phyloP scores from a whole-genome alignment of 2,888 invertebrate genomes.

The Pteria penguin region DNA sequence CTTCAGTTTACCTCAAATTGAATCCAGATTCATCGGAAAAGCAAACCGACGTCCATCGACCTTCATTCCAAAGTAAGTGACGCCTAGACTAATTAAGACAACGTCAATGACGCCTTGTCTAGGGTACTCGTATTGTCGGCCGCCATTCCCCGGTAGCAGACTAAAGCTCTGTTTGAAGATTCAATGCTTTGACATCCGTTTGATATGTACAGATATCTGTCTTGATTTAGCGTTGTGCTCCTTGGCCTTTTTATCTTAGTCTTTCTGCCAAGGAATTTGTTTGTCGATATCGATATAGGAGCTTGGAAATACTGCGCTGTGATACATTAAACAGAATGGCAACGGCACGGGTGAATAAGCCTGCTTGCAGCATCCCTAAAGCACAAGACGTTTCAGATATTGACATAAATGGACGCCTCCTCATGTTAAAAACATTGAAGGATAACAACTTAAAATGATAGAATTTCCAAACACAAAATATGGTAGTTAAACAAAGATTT shows the following conservation, averaged over 20 bases:
- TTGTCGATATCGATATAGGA: not conserved
- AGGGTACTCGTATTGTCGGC: not conserved
- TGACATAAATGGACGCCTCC: constrained; percentile 1
- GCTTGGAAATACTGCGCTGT: not conserved
- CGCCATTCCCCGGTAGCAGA: too few species aligned
- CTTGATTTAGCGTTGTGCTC: not conserved
- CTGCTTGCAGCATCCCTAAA: constrained; percentile 9
- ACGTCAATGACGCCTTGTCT: not conserved
- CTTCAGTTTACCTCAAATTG: not conserved
- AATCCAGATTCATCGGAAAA: not conserved
- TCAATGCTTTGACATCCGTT: too few species aligned
- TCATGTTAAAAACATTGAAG: not conserved
- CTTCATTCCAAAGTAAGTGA: not conserved
- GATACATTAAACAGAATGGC: not conserved
- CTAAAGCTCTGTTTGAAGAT: too few species aligned
- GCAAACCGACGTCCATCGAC: not conserved
- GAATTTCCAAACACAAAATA: not conserved
- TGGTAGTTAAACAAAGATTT: too few species aligned
- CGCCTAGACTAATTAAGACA: not conserved
- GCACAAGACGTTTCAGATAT: not conserved
- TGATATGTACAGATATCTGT: not conserved
- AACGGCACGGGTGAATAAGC: not conserved
- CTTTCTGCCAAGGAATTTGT: not conserved
- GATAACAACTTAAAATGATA: not conserved
- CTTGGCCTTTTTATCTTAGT: not conserved